Conservation (phyloP, 2,797 vertebrate genomes). For the Cuniculus paca region DNA sequence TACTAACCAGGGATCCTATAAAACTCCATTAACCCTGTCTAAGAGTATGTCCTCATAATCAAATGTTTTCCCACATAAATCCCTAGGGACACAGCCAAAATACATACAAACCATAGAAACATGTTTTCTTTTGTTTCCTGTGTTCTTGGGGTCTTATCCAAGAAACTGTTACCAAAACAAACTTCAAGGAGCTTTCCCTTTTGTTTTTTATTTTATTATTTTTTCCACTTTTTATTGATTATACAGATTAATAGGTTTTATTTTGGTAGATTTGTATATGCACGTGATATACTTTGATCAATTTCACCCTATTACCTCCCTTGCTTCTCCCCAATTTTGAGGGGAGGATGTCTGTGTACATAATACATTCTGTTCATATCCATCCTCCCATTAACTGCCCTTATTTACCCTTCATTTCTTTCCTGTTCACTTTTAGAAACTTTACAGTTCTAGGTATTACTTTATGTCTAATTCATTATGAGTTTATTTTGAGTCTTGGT, state of each 20-base stretch:
- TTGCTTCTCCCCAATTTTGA: background rate
- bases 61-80: background rate
- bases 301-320: background rate
- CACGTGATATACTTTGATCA: background rate
- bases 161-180: background rate
- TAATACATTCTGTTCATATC: background rate
- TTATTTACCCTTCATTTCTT: background rate
- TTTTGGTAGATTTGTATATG: too few species aligned
- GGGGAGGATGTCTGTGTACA: background rate
- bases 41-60: background rate
- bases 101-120: background rate
- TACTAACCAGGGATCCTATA: background rate
- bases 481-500: background rate
- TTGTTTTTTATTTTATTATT: background rate
- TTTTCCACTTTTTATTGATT: too few species aligned
- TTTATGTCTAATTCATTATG: background rate
- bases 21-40: background rate
- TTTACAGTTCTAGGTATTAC: background rate
- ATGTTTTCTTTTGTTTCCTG: background rate
- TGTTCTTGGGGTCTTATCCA: background rate
- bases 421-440: background rate
- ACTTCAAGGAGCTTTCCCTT: background rate
- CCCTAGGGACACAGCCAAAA: background rate
- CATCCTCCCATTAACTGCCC: background rate
- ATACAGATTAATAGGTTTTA: too few species aligned